Base-by-base conservation (phyloP, 2,797 vertebrate genomes). In the Macrochelys suwanniensis region DNA sequence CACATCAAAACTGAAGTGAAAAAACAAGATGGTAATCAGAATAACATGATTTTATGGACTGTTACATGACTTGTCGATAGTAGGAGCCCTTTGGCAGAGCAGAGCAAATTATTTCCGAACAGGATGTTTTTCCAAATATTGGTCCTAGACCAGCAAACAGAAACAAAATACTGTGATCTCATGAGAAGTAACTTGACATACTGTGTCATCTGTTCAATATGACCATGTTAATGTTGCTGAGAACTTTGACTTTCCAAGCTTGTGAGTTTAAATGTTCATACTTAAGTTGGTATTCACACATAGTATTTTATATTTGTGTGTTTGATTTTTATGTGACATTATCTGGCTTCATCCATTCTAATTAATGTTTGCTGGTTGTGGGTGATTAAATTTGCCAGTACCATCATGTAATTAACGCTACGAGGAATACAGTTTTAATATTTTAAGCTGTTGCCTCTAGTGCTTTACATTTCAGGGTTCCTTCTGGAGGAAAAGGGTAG, bases 311-410 rank as follows among this genome's bases (percentile, higher is more conserved):
- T n/a, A n/a, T 65, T n/a, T 65, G 15, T 61, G 31, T 16, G 33
- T 88, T 56, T 85, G 31, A 81, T 86, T 87, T 71, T 9, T 80
- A 71, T 89, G 57, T 94, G 37, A 85, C 15, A 59, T 78, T 81
- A 45, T n/a, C 86, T 87, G 80, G 51, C 53, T 91, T 92, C 80
- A 33, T 80, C 85, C 56, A 79, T 11, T 71, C 50, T 85, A 23
- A 68, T 15, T 88, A 28, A 80, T 90, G 90, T 84, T 65, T 89
- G 50, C 42, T 77, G 28, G 42, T 86, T 87, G 53, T 68, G 47
- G 23, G 74, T 54, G 71, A 87, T 1, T 9, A 54, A 85, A 85
- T 54, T 89, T 56, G 88, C 78, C 92, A 97, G 94, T 65, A 54
- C 0, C 1, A 16, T 74, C 33, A 2, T 76, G 51, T 85, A 26